Conservation (phyloP, 2,888 invertebrate species). For the Leptopilina myrica region DNA sequence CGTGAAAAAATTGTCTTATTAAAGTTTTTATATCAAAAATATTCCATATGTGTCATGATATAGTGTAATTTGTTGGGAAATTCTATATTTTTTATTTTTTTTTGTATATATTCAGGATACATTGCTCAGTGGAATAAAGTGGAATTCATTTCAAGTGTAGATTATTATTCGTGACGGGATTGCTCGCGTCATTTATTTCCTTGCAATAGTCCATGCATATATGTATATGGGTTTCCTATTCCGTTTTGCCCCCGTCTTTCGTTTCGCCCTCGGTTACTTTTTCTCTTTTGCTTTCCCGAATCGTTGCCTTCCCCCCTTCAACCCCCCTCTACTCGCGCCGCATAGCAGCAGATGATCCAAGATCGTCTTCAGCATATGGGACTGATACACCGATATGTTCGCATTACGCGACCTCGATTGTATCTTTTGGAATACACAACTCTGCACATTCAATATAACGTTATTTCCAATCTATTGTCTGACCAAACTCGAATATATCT, state of each 20-base stretch:
- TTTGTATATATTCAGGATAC: neutral
- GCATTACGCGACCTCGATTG: conserved; percentile 35
- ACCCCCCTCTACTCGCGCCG: too few species aligned
- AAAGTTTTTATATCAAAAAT: neutral
- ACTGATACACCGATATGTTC: conserved; percentile 37
- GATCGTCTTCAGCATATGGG: conserved; percentile 28
- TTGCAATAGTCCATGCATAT: conserved; percentile 26
- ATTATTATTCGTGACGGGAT: conserved; percentile 61
- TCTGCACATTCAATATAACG: conserved; percentile 27
- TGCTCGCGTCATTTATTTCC: conserved; percentile 49
- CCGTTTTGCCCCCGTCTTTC: conserved; percentile 18
- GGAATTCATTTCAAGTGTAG: conserved; percentile 52
- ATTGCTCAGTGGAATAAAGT: conserved; percentile 40
- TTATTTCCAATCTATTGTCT: conserved; percentile 31
- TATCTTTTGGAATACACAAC: conserved; percentile 5
- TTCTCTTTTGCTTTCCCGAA: conserved; percentile 17
- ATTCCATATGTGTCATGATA: neutral
- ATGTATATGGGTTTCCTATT: conserved; percentile 50
- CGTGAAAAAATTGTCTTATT: too few species aligned
- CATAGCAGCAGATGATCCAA: conserved; percentile 9
- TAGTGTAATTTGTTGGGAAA: neutral
- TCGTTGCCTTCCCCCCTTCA: neutral
- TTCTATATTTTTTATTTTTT: neutral
- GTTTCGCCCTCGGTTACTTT: conserved; percentile 16
- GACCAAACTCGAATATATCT: conserved; percentile 29